Conservation (phyloP, 1,140 invertebrate species). For the Drosophila lacteicornis region DNA sequence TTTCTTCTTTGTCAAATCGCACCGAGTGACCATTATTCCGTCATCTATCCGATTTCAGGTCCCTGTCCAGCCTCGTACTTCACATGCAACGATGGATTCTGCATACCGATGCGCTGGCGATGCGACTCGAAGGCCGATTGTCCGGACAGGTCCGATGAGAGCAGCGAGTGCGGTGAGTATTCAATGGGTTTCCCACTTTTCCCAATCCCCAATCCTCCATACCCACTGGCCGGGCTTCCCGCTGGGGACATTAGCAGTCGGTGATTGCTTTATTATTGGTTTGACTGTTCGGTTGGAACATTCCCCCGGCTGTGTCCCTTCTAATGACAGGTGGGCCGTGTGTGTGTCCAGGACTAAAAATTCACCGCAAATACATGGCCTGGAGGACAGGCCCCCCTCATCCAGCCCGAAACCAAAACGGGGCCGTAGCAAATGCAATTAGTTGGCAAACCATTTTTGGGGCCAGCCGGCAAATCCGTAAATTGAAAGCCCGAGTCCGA, state of each 20-base stretch:
- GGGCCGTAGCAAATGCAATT: conserved; percentile 68
- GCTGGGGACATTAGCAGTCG: conserved; percentile 54
- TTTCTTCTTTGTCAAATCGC: conserved; percentile 9
- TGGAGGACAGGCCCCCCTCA: background rate
- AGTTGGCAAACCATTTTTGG: conserved; percentile 53
- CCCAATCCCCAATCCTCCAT: background rate
- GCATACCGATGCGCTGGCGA: conserved; percentile 88
- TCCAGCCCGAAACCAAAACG: conserved; percentile 2
- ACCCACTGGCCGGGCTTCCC: background rate
- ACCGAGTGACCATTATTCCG: conserved; percentile 50
- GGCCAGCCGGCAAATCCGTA: conserved; percentile 19
- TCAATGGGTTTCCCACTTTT: conserved; percentile 21
- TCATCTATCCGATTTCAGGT: conserved; percentile 65
- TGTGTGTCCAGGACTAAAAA: conserved; percentile 43
- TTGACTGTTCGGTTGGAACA: conserved; percentile 64
- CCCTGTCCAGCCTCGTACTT: conserved; percentile 86
- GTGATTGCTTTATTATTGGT: conserved; percentile 80
- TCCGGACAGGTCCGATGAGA: conserved; percentile 89
- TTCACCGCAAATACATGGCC: conserved; percentile 70
- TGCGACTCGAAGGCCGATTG: conserved; percentile 89
- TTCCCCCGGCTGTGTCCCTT: conserved; percentile 26
- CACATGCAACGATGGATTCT: conserved; percentile 87
- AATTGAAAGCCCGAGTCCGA: conserved; percentile 37
- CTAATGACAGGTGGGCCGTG: conserved; percentile 68
- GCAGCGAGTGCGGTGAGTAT: conserved; percentile 86